phyloP scores from a whole-genome alignment of 2,797 vertebrate genomes.

The Semotilus atromaculatus region DNA sequence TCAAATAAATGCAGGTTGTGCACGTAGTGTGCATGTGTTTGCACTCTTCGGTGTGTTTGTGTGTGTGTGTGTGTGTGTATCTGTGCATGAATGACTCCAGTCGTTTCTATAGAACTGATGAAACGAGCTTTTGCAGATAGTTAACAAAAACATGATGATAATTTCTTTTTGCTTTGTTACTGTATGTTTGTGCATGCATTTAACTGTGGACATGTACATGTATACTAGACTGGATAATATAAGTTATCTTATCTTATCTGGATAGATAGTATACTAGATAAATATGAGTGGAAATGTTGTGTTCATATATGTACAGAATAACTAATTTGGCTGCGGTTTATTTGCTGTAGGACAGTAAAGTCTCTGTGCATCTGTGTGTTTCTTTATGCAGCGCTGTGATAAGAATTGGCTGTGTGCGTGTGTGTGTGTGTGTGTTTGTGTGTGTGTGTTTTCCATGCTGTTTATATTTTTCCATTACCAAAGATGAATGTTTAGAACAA shows the following conservation, averaged over 20 bases:
- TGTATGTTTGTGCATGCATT: slow-evolving; percentile 23
- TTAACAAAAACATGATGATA: neutral
- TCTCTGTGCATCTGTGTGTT: slow-evolving; percentile 16
- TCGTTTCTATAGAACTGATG: neutral
- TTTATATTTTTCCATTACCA: neutral
- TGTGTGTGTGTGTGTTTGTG: neutral
- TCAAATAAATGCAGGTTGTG: slow-evolving; percentile 23
- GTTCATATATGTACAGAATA: neutral
- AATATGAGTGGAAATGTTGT: neutral
- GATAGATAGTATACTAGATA: no score
- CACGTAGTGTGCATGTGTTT: neutral
- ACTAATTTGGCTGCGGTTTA: neutral
- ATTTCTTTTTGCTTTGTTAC: neutral
- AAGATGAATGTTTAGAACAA: neutral
- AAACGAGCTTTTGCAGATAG: slow-evolving; percentile 23
- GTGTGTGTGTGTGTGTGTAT: neutral
- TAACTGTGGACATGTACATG: neutral
- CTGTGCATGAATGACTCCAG: neutral
- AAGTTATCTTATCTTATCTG: no score
- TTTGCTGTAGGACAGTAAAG: neutral
- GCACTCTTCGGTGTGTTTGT: neutral
- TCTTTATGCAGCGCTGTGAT: slow-evolving; percentile 7
- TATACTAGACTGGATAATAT: neutral
- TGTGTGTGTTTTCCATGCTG: neutral
- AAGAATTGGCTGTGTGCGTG: neutral